Base-by-base conservation (phyloP, 2,888 invertebrate species). In the Pelosia muscerda region DNA sequence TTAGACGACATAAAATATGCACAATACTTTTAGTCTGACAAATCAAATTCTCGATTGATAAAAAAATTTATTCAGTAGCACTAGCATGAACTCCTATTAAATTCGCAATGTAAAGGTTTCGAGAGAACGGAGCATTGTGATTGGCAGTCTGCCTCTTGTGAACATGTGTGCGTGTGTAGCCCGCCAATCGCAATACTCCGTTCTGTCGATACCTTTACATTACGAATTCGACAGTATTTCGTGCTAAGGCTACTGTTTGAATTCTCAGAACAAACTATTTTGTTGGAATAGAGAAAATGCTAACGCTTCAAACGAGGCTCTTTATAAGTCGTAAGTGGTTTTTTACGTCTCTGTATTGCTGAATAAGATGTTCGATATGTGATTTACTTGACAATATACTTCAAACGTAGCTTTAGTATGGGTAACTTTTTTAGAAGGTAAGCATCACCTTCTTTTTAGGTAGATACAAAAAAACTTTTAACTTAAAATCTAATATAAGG, bases 271-370 rank as follows among this genome's bases (percentile, higher is more conserved):
- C 22, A 58, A 58, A 13, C 31, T 23, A 8, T 31, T 22, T n/a
- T 34, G 2, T 34, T 23, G 23, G 23, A 34, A 34, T 58, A 13
- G 34, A 8, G 15, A 58, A 31, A 58, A 34, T 31, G 31, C 22
- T 34, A 34, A 58, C 22, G 22, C 22, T 34, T 34, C n/a, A 57
- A 34, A 55, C 34, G n/a, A 34, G 25, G 15, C 28, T 25, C 28
- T 31, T 66, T 66, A 56, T 53, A 23, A 57, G 3, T 23, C 23
- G 23, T 31, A 57, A 62, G 49, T 34, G 49, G 25, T n/a, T 61
- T 49, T 62, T 66, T 59, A 38, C 22, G 38, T 55, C 13, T 49
- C 15, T 55, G 25, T 5, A 19, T 22, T 25, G 42, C 42, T 38
- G 22, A 56, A 13, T 63, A 23, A 54, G 54, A 9, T n/a, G n/a